phyloP scores from a whole-genome alignment of 2,797 vertebrate species.

The Ciconia nigra region DNA sequence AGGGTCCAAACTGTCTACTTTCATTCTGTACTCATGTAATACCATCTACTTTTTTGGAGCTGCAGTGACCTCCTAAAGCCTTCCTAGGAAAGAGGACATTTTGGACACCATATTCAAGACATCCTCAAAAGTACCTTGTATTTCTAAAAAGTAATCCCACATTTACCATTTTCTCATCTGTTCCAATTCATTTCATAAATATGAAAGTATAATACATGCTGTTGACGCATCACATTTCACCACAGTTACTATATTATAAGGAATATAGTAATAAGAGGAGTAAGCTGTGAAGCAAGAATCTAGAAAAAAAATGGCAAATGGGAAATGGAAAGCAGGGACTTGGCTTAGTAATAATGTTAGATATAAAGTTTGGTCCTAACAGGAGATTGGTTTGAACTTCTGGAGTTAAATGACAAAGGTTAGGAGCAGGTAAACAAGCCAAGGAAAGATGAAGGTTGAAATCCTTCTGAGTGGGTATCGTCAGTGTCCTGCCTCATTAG shows the following conservation, averaged over 20 bases:
- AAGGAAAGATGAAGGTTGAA: background rate
- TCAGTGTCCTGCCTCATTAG: background rate
- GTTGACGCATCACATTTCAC: background rate
- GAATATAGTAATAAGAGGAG: too few relatives aligned
- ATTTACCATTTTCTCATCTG: background rate
- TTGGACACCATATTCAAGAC: background rate
- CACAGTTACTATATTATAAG: background rate
- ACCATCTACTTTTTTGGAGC: background rate
- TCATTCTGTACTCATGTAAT: background rate
- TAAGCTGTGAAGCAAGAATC: background rate
- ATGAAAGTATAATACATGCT: background rate
- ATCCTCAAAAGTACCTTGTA: background rate
- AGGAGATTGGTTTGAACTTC: background rate
- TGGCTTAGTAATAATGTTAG: background rate
- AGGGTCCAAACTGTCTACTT: background rate
- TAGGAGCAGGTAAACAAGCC: background rate
- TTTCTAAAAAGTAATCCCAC: background rate
- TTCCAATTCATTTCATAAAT: background rate
- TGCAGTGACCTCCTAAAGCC: background rate
- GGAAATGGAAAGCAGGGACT: background rate
- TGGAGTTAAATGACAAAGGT: background rate
- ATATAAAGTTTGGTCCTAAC: background rate
- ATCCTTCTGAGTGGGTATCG: background rate
- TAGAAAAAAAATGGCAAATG: background rate
- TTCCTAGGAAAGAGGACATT: background rate